Conservation (phyloP, 2,113 vertebrate species). For the Myrmecophaga tridactyla region DNA sequence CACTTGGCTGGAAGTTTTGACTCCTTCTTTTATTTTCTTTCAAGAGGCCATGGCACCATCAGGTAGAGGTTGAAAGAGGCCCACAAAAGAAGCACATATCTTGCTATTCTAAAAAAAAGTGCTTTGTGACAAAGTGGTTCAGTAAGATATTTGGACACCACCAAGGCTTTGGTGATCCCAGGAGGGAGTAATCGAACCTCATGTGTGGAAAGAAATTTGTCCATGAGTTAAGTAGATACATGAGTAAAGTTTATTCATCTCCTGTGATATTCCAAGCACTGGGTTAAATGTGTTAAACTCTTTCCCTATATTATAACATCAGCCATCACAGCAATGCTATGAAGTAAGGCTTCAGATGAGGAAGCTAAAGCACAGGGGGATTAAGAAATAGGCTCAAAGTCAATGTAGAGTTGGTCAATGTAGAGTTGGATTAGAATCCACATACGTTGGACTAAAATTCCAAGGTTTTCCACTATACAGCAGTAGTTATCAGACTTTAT, state of each 20-base stretch:
- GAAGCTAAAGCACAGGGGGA: background rate
- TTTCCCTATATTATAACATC: background rate
- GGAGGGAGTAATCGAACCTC: background rate
- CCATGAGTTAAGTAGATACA: background rate
- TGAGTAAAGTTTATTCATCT: background rate
- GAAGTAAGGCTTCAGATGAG: background rate
- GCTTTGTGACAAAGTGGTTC: background rate
- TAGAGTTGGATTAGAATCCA: background rate
- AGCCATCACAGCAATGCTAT: background rate
- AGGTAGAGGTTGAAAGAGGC: background rate
- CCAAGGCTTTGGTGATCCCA: background rate
- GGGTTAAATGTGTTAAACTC: background rate
- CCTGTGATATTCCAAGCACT: background rate
- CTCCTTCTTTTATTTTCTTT: background rate
- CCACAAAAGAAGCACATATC: background rate
- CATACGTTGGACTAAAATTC: background rate
- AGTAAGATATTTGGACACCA: background rate
- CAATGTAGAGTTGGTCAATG: background rate
- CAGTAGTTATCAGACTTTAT: background rate
- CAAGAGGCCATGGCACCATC: background rate
- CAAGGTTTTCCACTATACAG: background rate
- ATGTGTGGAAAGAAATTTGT: background rate
- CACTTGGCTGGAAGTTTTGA: background rate
- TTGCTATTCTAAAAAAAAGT: background rate
- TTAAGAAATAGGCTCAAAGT: background rate